phyloP scores from a whole-genome alignment of 2,113 vertebrate species.

The Oncorhynchus nerka region DNA sequence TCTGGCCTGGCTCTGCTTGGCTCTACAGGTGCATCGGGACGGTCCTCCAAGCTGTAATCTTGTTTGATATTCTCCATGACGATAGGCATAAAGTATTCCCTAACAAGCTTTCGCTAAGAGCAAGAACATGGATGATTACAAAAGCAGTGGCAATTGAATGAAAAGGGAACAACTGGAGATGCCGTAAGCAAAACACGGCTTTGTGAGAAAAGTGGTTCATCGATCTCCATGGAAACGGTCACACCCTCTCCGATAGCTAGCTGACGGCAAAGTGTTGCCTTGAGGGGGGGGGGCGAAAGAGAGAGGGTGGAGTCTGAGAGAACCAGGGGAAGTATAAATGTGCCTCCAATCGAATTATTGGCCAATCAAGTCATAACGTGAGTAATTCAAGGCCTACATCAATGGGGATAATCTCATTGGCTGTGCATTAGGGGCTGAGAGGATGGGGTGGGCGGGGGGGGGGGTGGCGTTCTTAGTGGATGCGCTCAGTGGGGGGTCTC shows the following conservation, averaged over 20 bases:
- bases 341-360: constrained; percentile 91
- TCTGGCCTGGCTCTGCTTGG: constrained; percentile 15
- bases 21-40: not conserved
- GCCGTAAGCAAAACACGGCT: too few relatives aligned
- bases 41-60: too few relatives aligned
- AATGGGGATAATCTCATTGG: constrained; percentile 86
- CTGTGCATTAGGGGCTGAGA: constrained; percentile 79
- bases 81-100: not conserved
- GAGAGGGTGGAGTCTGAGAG: constrained; percentile 48
- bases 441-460: too few relatives aligned
- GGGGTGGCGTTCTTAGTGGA: constrained; percentile 67
- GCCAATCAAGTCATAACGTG: constrained; percentile 87
- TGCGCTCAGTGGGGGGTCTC: constrained; percentile 49
- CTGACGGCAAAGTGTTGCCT: constrained; percentile 49
- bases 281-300: not conserved
- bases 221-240: constrained; percentile 45
- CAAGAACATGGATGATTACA: not conserved
- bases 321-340: constrained; percentile 76
- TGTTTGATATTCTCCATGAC: not conserved
- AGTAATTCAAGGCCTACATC: constrained; percentile 88
- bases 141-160: not conserved
- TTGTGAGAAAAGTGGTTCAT: constrained; percentile 34
- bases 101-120: not conserved
- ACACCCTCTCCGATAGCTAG: constrained; percentile 44
- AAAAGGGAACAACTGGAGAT: not conserved